These are phyloP conservation scores for Phoxinus phoxinus DNA, from an alignment of 2,113 vertebrate species.

Conservation along the genomic window DNA sequence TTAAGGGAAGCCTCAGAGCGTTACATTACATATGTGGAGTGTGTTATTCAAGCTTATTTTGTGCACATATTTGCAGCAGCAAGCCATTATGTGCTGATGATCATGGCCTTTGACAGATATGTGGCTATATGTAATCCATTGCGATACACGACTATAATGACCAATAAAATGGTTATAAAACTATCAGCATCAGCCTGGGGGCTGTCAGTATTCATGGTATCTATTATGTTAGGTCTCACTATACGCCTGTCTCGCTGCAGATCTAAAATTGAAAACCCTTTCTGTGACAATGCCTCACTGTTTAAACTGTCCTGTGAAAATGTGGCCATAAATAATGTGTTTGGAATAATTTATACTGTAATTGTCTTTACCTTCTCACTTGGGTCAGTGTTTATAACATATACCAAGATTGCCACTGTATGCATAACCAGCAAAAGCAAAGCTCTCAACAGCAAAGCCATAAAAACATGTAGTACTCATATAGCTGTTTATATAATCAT, in stretches of 20 bases:
- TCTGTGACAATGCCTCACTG: slow-evolving; percentile 69
- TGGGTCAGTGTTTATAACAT: slow-evolving; percentile 59
- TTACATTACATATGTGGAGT: slow-evolving; percentile 63
- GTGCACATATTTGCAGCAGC: slow-evolving; percentile 47
- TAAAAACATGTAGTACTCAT: slow-evolving; percentile 67
- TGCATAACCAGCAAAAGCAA: slow-evolving; percentile 55
- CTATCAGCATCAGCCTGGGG: slow-evolving; percentile 63
- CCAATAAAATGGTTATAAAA: slow-evolving; percentile 54
- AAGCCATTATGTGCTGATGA: slow-evolving; percentile 62
- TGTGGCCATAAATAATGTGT: slow-evolving; percentile 66
- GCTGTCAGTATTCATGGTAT: background rate
- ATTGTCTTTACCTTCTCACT: slow-evolving; percentile 57
- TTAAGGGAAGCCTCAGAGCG: slow-evolving; percentile 35
- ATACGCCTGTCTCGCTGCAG: slow-evolving; percentile 63
- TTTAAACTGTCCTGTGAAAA: slow-evolving; percentile 68
- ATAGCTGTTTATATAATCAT: slow-evolving; percentile 62
- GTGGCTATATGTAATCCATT: slow-evolving; percentile 66
- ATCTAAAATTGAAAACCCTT: slow-evolving; percentile 54
- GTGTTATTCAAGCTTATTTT: slow-evolving; percentile 67
- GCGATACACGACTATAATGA: slow-evolving; percentile 66
- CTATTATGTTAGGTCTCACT: slow-evolving; percentile 56
- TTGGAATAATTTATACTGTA: slow-evolving; percentile 55
- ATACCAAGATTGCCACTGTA: slow-evolving; percentile 57
- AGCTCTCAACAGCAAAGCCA: slow-evolving; percentile 54
- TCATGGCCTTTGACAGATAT: slow-evolving; percentile 74